Percentiles rank a stretch among this genome's conserved stretches.
Conservation (phyloP, 1,140 invertebrate genomes). For the Drosophila simulans region DNA sequence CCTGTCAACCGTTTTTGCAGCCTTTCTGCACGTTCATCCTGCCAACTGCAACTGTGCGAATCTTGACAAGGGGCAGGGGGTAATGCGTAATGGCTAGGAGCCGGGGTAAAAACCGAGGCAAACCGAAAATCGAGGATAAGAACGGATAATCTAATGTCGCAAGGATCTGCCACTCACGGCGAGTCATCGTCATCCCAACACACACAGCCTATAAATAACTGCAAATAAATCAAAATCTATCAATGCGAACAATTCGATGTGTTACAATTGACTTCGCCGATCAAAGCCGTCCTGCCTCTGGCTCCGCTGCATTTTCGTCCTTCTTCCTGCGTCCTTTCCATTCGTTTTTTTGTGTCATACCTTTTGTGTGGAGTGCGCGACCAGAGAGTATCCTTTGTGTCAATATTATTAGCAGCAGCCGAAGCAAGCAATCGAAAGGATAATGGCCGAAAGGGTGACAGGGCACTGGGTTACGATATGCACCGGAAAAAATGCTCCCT, state of each 20-base stretch:
- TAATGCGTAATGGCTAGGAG: constrained; percentile 27
- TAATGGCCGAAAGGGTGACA: constrained; percentile 76
- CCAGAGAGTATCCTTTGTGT: constrained; percentile 81
- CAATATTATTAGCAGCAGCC: constrained; percentile 77
- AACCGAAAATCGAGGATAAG: constrained; percentile 77
- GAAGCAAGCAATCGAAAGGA: constrained; percentile 55
- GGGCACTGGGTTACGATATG: constrained; percentile 36
- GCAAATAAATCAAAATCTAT: constrained; percentile 84
- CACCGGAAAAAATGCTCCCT: neutral
- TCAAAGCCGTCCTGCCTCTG: constrained; percentile 71
- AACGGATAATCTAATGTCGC: constrained; percentile 82
- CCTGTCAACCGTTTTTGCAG: constrained; percentile 15
- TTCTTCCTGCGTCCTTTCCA: constrained; percentile 36
- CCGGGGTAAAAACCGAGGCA: constrained; percentile 57
- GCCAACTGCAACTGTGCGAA: constrained; percentile 40
- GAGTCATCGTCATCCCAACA: constrained; percentile 55
- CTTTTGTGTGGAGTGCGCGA: constrained; percentile 80
- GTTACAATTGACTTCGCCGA: constrained; percentile 83
- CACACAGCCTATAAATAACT: constrained; percentile 79
- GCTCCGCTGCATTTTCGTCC: constrained; percentile 59
- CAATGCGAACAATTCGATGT: constrained; percentile 82
- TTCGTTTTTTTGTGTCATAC: constrained; percentile 58
- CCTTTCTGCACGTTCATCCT: constrained; percentile 49
- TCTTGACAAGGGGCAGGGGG: constrained; percentile 24
- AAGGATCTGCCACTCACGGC: constrained; percentile 68